These are phyloP conservation scores for Haliclona indistincta DNA, from an alignment of 37 sponge, comb jelly and placozoan genomes.

Conservation along the genomic window DNA sequence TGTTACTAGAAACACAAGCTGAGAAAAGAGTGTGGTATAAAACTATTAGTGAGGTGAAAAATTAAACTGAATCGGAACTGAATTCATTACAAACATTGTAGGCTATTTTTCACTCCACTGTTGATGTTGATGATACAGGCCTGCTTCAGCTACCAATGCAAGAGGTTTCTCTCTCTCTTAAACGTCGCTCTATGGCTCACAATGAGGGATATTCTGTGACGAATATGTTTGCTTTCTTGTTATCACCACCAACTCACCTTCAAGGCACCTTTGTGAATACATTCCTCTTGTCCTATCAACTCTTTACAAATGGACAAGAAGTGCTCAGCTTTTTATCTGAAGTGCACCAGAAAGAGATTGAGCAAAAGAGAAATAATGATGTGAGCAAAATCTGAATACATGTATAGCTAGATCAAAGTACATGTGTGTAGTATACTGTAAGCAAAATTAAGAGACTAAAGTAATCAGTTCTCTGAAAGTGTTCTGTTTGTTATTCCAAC, in stretches of 20 bases:
- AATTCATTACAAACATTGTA: too few species aligned
- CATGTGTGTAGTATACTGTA: too few species aligned
- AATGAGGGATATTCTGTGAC: neutral
- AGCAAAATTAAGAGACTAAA: neutral
- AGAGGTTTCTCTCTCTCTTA: too few species aligned
- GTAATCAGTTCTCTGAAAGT: neutral
- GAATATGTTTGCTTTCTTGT: neutral
- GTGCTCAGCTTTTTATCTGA: slow-evolving; percentile 57
- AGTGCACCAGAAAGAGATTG: slow-evolving; percentile 39
- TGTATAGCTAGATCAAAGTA: too few species aligned
- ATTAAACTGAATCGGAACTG: too few species aligned
- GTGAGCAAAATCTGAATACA: too few species aligned
- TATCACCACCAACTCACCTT: neutral
- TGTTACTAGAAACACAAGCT: slow-evolving; percentile 39
- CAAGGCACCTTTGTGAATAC: slow-evolving; percentile 25
- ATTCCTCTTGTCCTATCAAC: slow-evolving; percentile 64
- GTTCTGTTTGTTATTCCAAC: neutral
- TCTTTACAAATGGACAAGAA: slow-evolving; percentile 69
- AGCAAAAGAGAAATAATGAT: neutral
- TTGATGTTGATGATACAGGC: neutral
- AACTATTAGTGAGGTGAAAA: slow-evolving; percentile 30
- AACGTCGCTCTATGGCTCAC: neutral
- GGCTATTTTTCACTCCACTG: neutral
- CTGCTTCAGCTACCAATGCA: too few species aligned
- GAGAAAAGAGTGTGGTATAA: slow-evolving; percentile 35